These are phyloP conservation scores for Lasioglossum villosulum DNA, from an alignment of 2,888 invertebrate species.

Conservation along the genomic window DNA sequence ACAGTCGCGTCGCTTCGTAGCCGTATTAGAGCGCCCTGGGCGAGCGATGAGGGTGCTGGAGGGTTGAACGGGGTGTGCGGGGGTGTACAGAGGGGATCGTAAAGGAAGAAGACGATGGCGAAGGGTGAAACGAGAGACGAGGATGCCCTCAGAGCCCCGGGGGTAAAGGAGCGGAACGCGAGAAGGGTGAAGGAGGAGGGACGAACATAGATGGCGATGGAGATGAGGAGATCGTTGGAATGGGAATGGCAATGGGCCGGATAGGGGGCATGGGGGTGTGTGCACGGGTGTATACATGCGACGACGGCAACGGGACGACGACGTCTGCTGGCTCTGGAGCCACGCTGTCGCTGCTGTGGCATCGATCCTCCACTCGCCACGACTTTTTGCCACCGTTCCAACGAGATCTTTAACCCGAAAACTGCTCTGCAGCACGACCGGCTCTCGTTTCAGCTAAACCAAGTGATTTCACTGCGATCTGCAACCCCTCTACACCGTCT, in stretches of 20 bases:
- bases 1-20: conserved; percentile 57
- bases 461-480: conserved; percentile 52
- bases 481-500: not conserved
- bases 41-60: conserved; percentile 42
- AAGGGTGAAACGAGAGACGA: conserved; percentile 32
- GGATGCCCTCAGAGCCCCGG: conserved; percentile 43
- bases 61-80: conserved; percentile 4
- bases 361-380: conserved; percentile 77
- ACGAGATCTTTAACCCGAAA: conserved; percentile 72
- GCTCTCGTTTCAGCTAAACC: conserved; percentile 52
- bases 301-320: conserved; percentile 44
- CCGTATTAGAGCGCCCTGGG: conserved; percentile 70
- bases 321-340: conserved; percentile 77
- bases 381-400: conserved; percentile 77
- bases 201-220: conserved; percentile 61
- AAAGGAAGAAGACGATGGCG: conserved; percentile 22
- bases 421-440: conserved; percentile 59
- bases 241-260: conserved; percentile 69
- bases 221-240: conserved; percentile 69
- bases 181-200: conserved; percentile 33
- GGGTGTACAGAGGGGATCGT: conserved; percentile 24
- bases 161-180: conserved; percentile 54
- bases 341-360: conserved; percentile 80
- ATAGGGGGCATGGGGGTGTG: conserved; percentile 51
- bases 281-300: conserved; percentile 47